phyloP scores from a whole-genome alignment of 2,797 vertebrate species.

The Triplophysa bombifrons region DNA sequence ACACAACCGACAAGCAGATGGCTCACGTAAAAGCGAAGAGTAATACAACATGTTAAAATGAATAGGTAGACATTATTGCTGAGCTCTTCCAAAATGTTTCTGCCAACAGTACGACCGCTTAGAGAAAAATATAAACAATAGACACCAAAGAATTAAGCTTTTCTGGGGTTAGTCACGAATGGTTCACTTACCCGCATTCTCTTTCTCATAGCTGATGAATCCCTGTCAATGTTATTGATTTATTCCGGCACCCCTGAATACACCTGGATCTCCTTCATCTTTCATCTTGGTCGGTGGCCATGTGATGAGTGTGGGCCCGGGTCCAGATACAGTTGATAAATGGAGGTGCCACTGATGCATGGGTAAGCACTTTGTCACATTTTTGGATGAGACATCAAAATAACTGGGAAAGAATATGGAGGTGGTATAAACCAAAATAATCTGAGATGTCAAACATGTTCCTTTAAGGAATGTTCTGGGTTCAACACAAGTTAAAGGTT shows the following conservation, averaged over 20 bases:
- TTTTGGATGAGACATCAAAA: slow-evolving; percentile 45
- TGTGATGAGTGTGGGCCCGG: slow-evolving; percentile 48
- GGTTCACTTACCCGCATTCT: slow-evolving; percentile 45
- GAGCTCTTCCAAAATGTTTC: neutral
- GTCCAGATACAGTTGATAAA: slow-evolving; percentile 56
- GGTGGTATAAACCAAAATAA: neutral
- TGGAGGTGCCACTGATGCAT: slow-evolving; percentile 51
- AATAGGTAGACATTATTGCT: slow-evolving; percentile 2
- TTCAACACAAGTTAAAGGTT: neutral
- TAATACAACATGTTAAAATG: slow-evolving; percentile 56
- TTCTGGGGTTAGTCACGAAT: slow-evolving; percentile 8
- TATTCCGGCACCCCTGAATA: slow-evolving; percentile 48
- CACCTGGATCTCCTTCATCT: slow-evolving; percentile 57
- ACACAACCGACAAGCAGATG: slow-evolving; percentile 57
- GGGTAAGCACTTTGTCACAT: slow-evolving; percentile 49
- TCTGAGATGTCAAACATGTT: neutral
- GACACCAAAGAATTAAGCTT: neutral
- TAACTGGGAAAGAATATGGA: slow-evolving; percentile 4
- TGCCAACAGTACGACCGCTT: neutral
- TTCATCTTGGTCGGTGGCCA: slow-evolving; percentile 41
- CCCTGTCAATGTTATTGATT: slow-evolving; percentile 51
- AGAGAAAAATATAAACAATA: neutral
- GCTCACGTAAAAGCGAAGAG: neutral
- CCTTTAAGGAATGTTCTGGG: neutral
- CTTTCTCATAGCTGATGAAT: slow-evolving; percentile 31